phyloP scores from a whole-genome alignment of 2,888 invertebrate species.

The Melanchra persicariae region DNA sequence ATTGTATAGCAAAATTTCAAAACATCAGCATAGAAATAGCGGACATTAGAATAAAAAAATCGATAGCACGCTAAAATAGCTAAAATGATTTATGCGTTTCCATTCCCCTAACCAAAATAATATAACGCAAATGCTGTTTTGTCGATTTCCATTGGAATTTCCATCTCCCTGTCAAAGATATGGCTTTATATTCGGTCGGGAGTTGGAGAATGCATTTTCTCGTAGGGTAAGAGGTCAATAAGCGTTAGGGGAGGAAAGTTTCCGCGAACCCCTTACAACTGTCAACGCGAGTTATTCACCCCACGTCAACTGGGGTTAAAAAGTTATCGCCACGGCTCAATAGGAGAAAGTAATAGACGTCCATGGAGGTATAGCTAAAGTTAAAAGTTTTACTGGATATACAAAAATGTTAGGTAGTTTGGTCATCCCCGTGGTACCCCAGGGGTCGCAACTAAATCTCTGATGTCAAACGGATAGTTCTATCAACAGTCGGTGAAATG shows the following conservation, averaged over 20 bases:
- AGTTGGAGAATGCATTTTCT: constrained; percentile 82
- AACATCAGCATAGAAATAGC: constrained; percentile 40
- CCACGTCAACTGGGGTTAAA: constrained; percentile 86
- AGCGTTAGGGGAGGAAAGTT: constrained; percentile 81
- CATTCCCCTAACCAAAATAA: constrained; percentile 70
- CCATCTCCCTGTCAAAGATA: constrained; percentile 73
- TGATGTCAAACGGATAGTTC: constrained; percentile 59
- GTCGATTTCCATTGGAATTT: constrained; percentile 79
- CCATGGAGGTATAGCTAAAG: constrained; percentile 73
- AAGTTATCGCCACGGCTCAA: constrained; percentile 83
- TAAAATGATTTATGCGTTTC: constrained; percentile 68
- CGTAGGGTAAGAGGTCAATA: constrained; percentile 84
- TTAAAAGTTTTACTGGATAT: constrained; percentile 70
- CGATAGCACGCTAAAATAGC: constrained; percentile 53
- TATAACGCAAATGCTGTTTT: constrained; percentile 75
- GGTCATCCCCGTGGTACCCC: constrained; percentile 54
- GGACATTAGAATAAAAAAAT: constrained; percentile 56
- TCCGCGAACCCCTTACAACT: constrained; percentile 81
- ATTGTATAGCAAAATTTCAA: constrained; percentile 25
- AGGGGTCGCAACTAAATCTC: constrained; percentile 60
- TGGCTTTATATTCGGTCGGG: constrained; percentile 72
- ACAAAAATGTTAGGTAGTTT: constrained; percentile 70
- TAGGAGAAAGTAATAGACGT: constrained; percentile 84
- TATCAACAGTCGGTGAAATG: constrained; percentile 54
- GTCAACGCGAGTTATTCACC: constrained; percentile 87